Evolutionary conservation across 2,888 invertebrate genomes (phyloP).

Genomic region (Mythimna ferrago): DNA sequence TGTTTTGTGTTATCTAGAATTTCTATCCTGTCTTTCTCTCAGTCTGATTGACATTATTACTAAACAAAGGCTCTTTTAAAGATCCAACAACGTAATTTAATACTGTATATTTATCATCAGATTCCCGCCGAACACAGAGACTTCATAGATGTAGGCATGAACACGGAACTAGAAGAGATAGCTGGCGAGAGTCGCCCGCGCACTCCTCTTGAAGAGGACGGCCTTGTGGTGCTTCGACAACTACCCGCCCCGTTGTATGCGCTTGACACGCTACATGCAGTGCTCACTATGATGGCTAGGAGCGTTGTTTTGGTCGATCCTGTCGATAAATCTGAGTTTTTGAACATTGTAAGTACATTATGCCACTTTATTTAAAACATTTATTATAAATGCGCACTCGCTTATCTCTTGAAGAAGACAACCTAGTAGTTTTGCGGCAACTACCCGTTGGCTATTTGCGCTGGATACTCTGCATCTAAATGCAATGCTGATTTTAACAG

Average conservation of each 20-base stretch:
- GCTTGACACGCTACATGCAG: constrained; percentile 78
- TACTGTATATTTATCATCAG: constrained; percentile 60
- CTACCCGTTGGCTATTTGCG: too few relatives aligned
- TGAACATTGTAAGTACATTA: constrained; percentile 76
- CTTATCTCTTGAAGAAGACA: too few relatives aligned
- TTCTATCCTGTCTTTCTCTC: too few relatives aligned
- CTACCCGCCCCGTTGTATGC: constrained; percentile 84
- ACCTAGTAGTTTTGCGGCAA: too few relatives aligned
- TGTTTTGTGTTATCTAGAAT: too few relatives aligned
- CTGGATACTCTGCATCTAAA: too few relatives aligned
- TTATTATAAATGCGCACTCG: too few relatives aligned
- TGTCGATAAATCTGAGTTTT: constrained; percentile 68
- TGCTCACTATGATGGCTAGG: constrained; percentile 79
- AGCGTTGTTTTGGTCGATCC: constrained; percentile 73
- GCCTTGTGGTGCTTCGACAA: constrained; percentile 78
- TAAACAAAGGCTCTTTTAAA: too few relatives aligned
- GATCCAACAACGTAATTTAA: too few relatives aligned
- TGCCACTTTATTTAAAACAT: too few relatives aligned
- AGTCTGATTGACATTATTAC: too few relatives aligned
- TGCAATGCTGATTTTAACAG: too few relatives aligned
- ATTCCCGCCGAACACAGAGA: constrained; percentile 73
- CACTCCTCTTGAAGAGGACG: constrained; percentile 71
- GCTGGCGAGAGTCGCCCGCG: constrained; percentile 64
- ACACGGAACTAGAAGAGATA: constrained; percentile 79
- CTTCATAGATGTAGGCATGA: constrained; percentile 71